phyloP scores from a whole-genome alignment of 2,888 invertebrate species.

The Acleris cristana region DNA sequence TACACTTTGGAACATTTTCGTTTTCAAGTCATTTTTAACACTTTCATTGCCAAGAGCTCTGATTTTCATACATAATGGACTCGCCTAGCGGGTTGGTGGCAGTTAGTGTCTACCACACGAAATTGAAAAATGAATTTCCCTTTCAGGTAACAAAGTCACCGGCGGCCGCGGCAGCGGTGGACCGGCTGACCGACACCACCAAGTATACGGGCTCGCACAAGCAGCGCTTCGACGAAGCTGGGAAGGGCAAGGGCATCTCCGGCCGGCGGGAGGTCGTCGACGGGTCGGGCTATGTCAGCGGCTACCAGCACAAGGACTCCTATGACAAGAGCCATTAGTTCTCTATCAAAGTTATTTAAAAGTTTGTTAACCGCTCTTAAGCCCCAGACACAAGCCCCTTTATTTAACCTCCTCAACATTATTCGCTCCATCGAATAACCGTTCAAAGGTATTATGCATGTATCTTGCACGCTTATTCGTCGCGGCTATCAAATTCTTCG shows the following conservation, averaged over 20 bases:
- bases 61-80: too few species aligned
- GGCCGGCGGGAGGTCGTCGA: constrained; percentile 91
- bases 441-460: too few species aligned
- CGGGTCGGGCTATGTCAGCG: constrained; percentile 91
- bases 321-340: constrained; percentile 85
- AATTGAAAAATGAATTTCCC: neutral
- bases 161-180: constrained; percentile 84
- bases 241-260: constrained; percentile 93
- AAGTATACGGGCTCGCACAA: constrained; percentile 95
- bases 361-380: constrained; percentile 21
- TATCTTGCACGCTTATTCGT: too few species aligned
- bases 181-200: constrained; percentile 92
- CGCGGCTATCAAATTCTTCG: neutral
- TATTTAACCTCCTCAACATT: too few species aligned
- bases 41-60: too few species aligned
- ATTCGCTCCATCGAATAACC: too few species aligned
- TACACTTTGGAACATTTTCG: too few species aligned
- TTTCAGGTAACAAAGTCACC: constrained; percentile 73
- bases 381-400: too few species aligned
- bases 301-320: constrained; percentile 92
- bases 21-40: too few species aligned
- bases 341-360: constrained; percentile 26
- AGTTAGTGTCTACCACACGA: too few species aligned
- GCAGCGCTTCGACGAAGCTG: constrained; percentile 92
- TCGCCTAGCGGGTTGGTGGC: too few species aligned